A percentile compares a stretch with the other conserved stretches of the same genome.
Conservation (phyloP, 2,113 vertebrate genomes). For the Empidonax traillii region DNA sequence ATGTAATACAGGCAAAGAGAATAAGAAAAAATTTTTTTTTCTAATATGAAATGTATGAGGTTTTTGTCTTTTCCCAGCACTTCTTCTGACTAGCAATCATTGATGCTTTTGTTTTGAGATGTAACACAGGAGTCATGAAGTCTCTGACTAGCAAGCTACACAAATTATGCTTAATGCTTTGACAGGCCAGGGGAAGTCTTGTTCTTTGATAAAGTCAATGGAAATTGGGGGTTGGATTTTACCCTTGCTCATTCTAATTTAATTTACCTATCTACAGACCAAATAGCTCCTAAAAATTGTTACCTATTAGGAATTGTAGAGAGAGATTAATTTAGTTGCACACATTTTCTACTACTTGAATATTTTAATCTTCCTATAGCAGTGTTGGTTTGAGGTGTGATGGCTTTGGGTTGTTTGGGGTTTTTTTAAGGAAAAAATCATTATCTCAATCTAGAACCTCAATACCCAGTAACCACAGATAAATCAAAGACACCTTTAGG, state of each 20-base stretch:
- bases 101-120: not conserved
- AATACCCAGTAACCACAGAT: not conserved
- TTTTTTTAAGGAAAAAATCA: not conserved
- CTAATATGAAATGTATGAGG: not conserved
- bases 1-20: not conserved
- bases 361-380: not conserved
- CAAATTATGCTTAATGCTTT: not conserved
- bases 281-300: not conserved
- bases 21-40: not conserved
- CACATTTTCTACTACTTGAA: not conserved
- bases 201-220: not conserved
- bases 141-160: not conserved
- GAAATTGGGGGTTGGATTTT: not conserved
- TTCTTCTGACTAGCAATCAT: not conserved
- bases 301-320: not conserved
- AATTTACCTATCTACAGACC: not conserved
- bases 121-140: not conserved
- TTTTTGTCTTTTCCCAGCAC: not conserved
- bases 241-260: not conserved
- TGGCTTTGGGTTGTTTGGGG: not conserved
- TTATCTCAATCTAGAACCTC: not conserved
- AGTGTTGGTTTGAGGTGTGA: not conserved
- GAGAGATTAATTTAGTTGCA: not conserved
- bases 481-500: not conserved
- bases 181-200: not conserved